Percentiles rank a stretch among this genome's conserved stretches.
Conservation (phyloP, 1,140 invertebrate species). For the Sycobia sp. region DNA sequence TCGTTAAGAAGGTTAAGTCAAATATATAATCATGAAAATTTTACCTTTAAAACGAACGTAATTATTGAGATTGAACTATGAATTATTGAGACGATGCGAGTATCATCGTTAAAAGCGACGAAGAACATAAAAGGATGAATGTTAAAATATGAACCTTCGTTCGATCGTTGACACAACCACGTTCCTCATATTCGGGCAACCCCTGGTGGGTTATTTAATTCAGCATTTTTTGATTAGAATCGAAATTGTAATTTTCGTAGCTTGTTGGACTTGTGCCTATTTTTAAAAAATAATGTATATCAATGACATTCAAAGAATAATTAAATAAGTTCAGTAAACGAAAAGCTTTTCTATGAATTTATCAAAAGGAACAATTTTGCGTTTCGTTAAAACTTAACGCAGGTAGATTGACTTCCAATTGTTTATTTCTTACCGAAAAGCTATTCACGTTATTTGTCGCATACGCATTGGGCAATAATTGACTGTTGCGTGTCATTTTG, state of each 20-base stretch:
- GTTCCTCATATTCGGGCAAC: conserved; percentile 21
- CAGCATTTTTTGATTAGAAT: conserved; percentile 29
- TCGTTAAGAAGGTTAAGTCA: conserved; percentile 17
- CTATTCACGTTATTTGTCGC: conserved; percentile 27
- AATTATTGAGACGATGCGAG: conserved; percentile 6
- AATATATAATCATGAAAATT: conserved; percentile 17
- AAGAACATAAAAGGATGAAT: conserved; percentile 9
- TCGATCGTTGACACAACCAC: conserved; percentile 15
- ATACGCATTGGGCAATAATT: conserved; percentile 17
- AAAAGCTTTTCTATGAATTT: conserved; percentile 29
- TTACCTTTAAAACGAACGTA: too few species aligned
- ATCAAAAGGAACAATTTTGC: conserved; percentile 19
- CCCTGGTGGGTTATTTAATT: conserved; percentile 36
- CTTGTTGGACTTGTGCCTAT: conserved; percentile 25
- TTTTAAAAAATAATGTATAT: conserved; percentile 1
- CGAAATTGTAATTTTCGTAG: conserved; percentile 33
- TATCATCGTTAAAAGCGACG: conserved; percentile 13
- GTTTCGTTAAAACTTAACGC: conserved; percentile 28
- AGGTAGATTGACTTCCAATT: conserved; percentile 9
- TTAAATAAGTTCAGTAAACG: conserved; percentile 21
- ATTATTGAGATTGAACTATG: conserved; percentile 13
- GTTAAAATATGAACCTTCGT: neutral
- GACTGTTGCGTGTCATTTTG: conserved; percentile 34
- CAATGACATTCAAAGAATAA: conserved; percentile 5
- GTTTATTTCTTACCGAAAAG: conserved; percentile 23